These are phyloP conservation scores for Pycnonotus jocosus DNA, from an alignment of 2,113 vertebrate species.

Conservation along the genomic window DNA sequence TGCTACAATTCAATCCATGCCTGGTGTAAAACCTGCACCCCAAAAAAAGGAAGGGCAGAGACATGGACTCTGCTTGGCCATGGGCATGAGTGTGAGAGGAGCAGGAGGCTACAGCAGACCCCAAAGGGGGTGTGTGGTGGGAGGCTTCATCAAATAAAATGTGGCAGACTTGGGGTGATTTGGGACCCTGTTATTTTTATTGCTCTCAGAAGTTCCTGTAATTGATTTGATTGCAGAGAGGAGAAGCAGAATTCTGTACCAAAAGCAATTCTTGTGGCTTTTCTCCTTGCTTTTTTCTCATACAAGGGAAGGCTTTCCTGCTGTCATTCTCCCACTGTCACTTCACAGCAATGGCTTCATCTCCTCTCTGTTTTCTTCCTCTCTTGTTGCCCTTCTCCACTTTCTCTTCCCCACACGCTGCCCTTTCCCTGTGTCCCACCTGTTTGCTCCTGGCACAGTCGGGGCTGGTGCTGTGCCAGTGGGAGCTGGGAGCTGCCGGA, in stretches of 20 bases:
- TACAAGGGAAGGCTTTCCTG: neutral
- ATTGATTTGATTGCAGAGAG: neutral
- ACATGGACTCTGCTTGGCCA: neutral
- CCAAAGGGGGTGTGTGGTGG: neutral
- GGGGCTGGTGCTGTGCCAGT: fast-evolving
- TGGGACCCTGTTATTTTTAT: neutral
- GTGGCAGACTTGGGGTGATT: neutral
- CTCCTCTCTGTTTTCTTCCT: neutral
- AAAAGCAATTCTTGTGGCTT: neutral
- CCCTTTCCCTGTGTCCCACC: neutral
- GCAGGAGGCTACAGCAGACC: neutral
- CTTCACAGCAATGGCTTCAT: neutral
- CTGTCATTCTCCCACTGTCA: neutral
- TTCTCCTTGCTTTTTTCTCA: neutral
- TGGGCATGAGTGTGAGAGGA: too few species aligned
- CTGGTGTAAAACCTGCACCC: fast-evolving
- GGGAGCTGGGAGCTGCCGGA: neutral
- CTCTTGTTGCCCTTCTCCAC: neutral
- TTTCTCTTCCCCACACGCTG: neutral
- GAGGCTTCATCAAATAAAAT: neutral
- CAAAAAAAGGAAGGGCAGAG: neutral
- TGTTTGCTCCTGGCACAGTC: neutral
- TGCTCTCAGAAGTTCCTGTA: neutral
- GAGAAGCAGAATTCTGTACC: neutral
- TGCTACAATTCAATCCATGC: fast-evolving